Conservation (phyloP, 2,113 vertebrate species). For the Strigops habroptila region DNA sequence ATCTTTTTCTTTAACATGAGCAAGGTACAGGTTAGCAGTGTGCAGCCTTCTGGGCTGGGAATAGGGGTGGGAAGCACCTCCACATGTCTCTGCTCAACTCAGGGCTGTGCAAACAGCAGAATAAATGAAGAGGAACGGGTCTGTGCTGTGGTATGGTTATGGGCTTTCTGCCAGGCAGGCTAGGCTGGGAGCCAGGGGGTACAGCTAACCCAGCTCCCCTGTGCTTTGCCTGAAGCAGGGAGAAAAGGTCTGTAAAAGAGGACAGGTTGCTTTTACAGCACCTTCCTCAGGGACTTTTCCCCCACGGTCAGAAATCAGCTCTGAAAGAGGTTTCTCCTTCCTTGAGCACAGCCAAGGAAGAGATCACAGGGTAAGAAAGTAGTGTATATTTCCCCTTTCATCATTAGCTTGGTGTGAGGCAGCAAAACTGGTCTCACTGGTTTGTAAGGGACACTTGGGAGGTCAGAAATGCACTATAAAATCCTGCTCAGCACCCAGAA, state of each 20-base stretch:
- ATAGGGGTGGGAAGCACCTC: not conserved
- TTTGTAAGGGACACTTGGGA: slow-evolving; percentile 23
- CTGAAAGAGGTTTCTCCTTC: not conserved
- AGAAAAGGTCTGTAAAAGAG: not conserved
- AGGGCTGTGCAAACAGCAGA: not conserved
- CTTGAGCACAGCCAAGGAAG: not conserved
- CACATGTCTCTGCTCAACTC: not conserved
- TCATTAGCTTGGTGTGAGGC: not conserved
- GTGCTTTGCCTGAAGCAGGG: not conserved
- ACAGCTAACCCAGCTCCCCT: not conserved
- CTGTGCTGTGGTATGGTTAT: not conserved
- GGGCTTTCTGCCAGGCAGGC: not conserved
- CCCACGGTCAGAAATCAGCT: not conserved
- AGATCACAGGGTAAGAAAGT: not conserved
- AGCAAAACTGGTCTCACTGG: slow-evolving; percentile 51
- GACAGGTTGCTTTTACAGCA: not conserved
- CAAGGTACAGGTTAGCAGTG: not conserved
- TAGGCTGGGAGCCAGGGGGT: not conserved
- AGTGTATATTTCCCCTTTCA: not conserved
- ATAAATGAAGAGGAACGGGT: slow-evolving; percentile 6
- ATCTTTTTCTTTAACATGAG: not conserved
- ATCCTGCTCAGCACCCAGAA: not conserved
- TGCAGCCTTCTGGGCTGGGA: not conserved
- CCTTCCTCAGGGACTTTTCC: not conserved
- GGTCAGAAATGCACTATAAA: slow-evolving; percentile 6